These are phyloP conservation scores for Pasiphila rectangulata DNA, from an alignment of 2,888 invertebrate species.

Conservation along the genomic window DNA sequence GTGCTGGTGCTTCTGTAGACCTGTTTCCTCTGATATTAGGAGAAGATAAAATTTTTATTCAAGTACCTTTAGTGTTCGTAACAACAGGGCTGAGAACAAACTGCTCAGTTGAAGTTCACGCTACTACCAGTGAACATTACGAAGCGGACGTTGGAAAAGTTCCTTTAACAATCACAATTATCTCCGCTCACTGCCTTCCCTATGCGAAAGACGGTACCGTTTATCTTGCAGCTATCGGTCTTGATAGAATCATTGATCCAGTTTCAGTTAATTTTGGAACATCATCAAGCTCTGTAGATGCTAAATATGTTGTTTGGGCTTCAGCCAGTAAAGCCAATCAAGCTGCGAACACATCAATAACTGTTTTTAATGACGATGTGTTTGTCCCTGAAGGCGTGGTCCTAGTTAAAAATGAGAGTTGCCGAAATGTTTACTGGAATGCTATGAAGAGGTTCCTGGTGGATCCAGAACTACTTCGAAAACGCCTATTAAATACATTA, in stretches of 20 bases:
- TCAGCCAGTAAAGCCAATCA: conserved; percentile 50
- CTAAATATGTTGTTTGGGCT: conserved; percentile 60
- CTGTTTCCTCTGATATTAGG: conserved; percentile 63
- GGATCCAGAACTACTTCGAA: conserved; percentile 44
- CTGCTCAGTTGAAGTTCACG: conserved; percentile 48
- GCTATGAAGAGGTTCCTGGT: conserved; percentile 64
- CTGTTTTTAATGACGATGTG: conserved; percentile 52
- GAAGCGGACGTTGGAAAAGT: conserved; percentile 34
- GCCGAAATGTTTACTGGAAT: conserved; percentile 65
- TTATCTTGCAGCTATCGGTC: conserved; percentile 57
- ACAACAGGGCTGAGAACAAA: conserved; percentile 45
- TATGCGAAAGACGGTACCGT: conserved; percentile 57
- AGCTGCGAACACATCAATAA: conserved; percentile 50
- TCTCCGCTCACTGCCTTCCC: conserved; percentile 68
- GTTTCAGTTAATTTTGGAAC: conserved; percentile 54
- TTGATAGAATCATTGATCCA: conserved; percentile 48
- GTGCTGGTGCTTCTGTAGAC: conserved; percentile 63
- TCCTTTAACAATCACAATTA: conserved; percentile 58
- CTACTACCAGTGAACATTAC: conserved; percentile 36
- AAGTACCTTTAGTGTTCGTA: conserved; percentile 45
- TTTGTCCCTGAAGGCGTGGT: conserved; percentile 54
- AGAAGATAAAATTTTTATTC: conserved; percentile 48
- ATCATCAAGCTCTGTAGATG: conserved; percentile 49
- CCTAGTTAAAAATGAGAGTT: conserved; percentile 34
- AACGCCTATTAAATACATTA: conserved; percentile 50